Base-by-base conservation (phyloP, 1,140 invertebrate genomes). In the Heterodera schachtii region DNA sequence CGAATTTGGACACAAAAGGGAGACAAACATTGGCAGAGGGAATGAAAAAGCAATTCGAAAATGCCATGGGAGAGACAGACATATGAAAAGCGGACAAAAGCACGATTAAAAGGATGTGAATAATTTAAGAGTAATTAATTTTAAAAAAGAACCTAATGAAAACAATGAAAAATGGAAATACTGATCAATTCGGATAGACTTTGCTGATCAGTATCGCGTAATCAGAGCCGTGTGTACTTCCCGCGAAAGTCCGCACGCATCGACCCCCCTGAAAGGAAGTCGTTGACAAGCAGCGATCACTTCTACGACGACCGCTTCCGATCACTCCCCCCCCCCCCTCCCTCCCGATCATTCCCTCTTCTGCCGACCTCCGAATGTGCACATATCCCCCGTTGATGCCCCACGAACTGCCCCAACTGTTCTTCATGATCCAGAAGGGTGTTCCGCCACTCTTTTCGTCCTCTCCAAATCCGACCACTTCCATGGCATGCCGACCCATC, bases 401-500 rank as follows among this genome's bases (percentile, higher is more conserved):
- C 21, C 71, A 82, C 13, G 66, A 47, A 46, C 57, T 46, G 31
- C 84, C 84, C 84, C 84, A 84, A 71, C 67, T 74, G 69, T 84
- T 84, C 57, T 84, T 84, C n/a, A 84, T 6, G n/a, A 84, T 64
- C 84, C 84, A 84, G 70, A 79, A 84, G 31, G 47, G 70, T 11
- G 82, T 78, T 11, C 83, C 83, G 31, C 77, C 80, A 19, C 47
- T 8, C 4, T 70, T 44, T 31, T 19, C 57, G 66, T 67, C 66
- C 75, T 73, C 82, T 41, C 84, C 84, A 73, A 85, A 84, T 11
- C 84, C 84, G 64, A 84, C 75, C n/a, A 84, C 80, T 11, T 71
- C 75, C 79, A 84, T 46, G 8, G 84, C 84, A 75, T 84, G 84
- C 13, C 78, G 81, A 3, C 84, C 84, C 19, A 84, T 57, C 19